These are phyloP conservation scores for Beris morrisii DNA, from an alignment of 2,888 invertebrate genomes.

Conservation along the genomic window DNA sequence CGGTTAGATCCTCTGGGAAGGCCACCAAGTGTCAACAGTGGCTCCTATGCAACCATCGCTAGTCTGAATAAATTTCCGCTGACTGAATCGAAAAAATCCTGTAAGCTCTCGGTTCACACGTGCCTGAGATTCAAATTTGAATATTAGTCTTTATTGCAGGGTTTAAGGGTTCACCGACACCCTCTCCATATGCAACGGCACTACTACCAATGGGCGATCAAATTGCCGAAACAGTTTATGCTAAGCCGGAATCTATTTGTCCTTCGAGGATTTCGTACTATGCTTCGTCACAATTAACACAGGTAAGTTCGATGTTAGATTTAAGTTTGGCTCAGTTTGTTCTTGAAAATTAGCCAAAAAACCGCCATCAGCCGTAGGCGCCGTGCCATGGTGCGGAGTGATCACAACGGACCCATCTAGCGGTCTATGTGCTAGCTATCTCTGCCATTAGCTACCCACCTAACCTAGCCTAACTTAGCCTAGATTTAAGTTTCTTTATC, in stretches of 20 bases:
- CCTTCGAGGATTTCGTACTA: slow-evolving; percentile 72
- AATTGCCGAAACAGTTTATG: slow-evolving; percentile 58
- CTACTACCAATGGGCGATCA: slow-evolving; percentile 59
- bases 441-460: too few species aligned
- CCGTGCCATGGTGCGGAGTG: too few species aligned
- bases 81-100: slow-evolving; percentile 54
- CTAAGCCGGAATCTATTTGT: slow-evolving; percentile 64
- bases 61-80: slow-evolving; percentile 76
- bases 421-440: too few species aligned
- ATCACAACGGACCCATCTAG: too few species aligned
- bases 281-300: slow-evolving; percentile 76
- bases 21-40: slow-evolving; percentile 74
- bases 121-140: neutral
- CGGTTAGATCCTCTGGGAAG: slow-evolving; percentile 72
- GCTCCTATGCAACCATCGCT: slow-evolving; percentile 81
- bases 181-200: slow-evolving; percentile 73
- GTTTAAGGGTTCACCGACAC: slow-evolving; percentile 58
- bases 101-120: slow-evolving; percentile 45
- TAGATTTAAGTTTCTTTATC: too few species aligned
- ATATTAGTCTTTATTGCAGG: slow-evolving; percentile 44
- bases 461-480: too few species aligned
- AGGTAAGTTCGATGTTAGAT: slow-evolving; percentile 55
- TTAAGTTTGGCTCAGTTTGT: too few species aligned
- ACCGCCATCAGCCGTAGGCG: too few species aligned
- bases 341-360: too few species aligned